Evolutionary conservation across 2,888 invertebrate species (phyloP).

Genomic region (Ectropis crepuscularia): DNA sequence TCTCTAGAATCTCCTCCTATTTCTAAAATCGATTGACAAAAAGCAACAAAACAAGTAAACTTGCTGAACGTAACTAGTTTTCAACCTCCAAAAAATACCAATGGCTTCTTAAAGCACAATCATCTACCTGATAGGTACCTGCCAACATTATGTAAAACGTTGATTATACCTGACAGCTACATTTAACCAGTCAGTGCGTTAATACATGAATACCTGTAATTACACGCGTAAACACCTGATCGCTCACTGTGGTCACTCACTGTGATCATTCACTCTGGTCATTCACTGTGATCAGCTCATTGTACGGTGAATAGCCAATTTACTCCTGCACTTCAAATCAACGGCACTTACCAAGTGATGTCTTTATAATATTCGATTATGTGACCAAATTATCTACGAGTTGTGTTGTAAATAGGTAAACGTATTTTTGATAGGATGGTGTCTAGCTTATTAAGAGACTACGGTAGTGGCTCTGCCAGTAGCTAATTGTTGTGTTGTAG

Average conservation of each 20-base stretch:
- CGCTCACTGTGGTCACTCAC: constrained; percentile 55
- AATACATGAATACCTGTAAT: constrained; percentile 57
- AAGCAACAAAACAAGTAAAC: not conserved
- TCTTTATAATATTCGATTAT: constrained; percentile 36
- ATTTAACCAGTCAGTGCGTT: constrained; percentile 31
- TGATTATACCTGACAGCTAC: constrained; percentile 32
- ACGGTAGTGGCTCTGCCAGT: too few species aligned
- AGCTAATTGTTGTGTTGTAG: too few species aligned
- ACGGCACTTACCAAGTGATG: constrained; percentile 44
- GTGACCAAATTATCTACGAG: not conserved
- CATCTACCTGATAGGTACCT: constrained; percentile 1
- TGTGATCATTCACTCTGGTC: constrained; percentile 32
- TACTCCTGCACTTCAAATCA: constrained; percentile 57
- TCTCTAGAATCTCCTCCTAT: too few species aligned
- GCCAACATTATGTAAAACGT: constrained; percentile 7
- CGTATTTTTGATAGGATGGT: too few species aligned
- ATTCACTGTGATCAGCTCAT: constrained; percentile 43
- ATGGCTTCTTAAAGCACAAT: constrained; percentile 4
- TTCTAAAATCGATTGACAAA: not conserved
- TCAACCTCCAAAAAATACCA: not conserved
- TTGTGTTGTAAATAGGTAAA: too few species aligned
- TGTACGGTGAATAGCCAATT: constrained; percentile 68
- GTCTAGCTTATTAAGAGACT: too few species aligned
- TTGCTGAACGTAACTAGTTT: not conserved
- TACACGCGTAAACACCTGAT: constrained; percentile 60